Percentiles rank a stretch among this genome's conserved stretches.
These are phyloP conservation scores for Scaptomyza polygonia DNA, from an alignment of 2,888 invertebrate genomes.

Conservation along the genomic window DNA sequence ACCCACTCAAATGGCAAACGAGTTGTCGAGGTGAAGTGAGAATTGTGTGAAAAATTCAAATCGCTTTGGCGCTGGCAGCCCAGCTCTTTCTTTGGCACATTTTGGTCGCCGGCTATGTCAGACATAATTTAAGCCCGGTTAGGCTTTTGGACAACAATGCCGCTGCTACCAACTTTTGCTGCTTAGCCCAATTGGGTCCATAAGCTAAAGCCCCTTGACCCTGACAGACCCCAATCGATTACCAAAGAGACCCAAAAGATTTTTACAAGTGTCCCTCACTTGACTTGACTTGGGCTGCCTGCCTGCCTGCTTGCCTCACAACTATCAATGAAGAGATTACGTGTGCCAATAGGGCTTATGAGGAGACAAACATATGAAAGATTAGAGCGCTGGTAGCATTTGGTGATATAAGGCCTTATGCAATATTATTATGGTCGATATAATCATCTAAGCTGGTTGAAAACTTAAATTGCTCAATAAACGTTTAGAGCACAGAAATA, in stretches of 20 bases:
- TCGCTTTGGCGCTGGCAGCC: conserved; percentile 63
- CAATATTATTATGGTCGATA: neutral
- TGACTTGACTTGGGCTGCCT: conserved; percentile 43
- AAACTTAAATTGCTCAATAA: too few species aligned
- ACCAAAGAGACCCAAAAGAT: conserved; percentile 46
- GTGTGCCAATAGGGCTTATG: conserved; percentile 23
- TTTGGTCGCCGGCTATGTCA: conserved; percentile 64
- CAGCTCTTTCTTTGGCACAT: conserved; percentile 47
- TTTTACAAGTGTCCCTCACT: conserved; percentile 65
- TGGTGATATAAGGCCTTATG: neutral
- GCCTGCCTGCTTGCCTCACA: neutral
- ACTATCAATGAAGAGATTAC: conserved; percentile 9
- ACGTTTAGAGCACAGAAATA: too few species aligned
- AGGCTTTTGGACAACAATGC: conserved; percentile 58
- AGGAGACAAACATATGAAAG: conserved; percentile 3
- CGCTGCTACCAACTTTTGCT: neutral
- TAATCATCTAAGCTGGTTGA: too few species aligned
- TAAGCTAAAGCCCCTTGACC: conserved; percentile 71
- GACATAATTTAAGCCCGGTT: conserved; percentile 75
- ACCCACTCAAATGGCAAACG: neutral
- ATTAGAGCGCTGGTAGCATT: neutral
- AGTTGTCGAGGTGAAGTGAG: conserved; percentile 25
- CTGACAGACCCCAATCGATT: conserved; percentile 74
- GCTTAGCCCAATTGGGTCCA: conserved; percentile 48
- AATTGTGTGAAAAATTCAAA: conserved; percentile 74